Conservation (phyloP, 2,888 invertebrate genomes). For the Troides oblongomaculatus region DNA sequence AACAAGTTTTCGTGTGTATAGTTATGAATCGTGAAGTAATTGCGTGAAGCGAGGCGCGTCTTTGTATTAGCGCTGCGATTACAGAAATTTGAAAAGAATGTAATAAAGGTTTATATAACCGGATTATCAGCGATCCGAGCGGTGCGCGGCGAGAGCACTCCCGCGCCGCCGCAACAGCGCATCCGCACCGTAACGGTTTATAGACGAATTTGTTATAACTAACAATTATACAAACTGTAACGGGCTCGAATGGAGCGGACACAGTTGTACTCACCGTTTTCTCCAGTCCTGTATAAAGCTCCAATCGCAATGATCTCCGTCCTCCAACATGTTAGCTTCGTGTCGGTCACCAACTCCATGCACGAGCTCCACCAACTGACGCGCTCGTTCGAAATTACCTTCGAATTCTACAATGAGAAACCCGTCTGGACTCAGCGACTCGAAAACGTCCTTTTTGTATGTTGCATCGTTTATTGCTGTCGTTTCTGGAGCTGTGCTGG, state of each 20-base stretch:
- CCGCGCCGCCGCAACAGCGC: constrained; percentile 36
- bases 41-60: background rate
- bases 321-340: constrained; percentile 70
- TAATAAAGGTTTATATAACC: constrained; percentile 35
- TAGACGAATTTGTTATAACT: constrained; percentile 42
- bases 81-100: constrained; percentile 21
- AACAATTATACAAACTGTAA: constrained; percentile 53
- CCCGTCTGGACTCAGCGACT: constrained; percentile 71
- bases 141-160: constrained; percentile 40
- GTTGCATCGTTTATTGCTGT: constrained; percentile 66
- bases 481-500: constrained; percentile 46
- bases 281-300: constrained; percentile 88
- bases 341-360: constrained; percentile 69
- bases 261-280: constrained; percentile 77
- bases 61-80: background rate
- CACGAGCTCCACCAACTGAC: constrained; percentile 81
- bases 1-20: no score
- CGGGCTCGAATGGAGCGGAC: constrained; percentile 41
- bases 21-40: no score
- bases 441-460: constrained; percentile 67
- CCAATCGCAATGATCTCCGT: constrained; percentile 83
- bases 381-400: constrained; percentile 81
- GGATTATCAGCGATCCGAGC: constrained; percentile 35
- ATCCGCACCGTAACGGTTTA: constrained; percentile 52
- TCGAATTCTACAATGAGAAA: constrained; percentile 82